Evolutionary conservation across 2,113 vertebrate species (phyloP), one percentile per base, ranked within the genome.

Genomic region (Todiramphus saurophagus): DNA sequence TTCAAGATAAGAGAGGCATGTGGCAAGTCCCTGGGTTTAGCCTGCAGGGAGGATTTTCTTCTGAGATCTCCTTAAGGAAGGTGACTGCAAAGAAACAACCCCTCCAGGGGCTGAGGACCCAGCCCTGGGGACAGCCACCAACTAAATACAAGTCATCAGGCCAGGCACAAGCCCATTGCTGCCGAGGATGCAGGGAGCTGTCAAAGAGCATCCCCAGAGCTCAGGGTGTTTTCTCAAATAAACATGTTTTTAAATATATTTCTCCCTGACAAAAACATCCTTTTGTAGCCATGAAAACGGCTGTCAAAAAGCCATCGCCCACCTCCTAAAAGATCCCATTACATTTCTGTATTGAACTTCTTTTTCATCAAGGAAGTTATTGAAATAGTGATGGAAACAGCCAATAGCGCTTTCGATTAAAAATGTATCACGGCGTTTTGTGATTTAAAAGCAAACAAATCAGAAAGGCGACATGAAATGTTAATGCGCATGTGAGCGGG

Each of bases 381-480:
- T 66, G 94, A 93, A 94, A 82, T 41, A 90, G 92, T 1, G 80
- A 89, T 7, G 83, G 95, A 37, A 91, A 79, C 39, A 87, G 86
- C 94, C 94, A 94, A 95, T 92, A 75, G 95, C 17, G 11, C 74
- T 73, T 69, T 25, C 69, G 41, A 97, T 94, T 87, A 95, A 96
- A 95, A 96, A 94, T 96, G 94, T 94, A 96, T 93, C 92, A 90
- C 39, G n/a, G 94, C 30, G 1, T 95, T 97, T 96, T 91, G 90
- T 66, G 94, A 62, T 93, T 93, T 94, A 84, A 96, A 97, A 92
- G 94, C 94, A 95, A 96, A 94, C 93, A 92, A 94, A 89, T 89
- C 78, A 41, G 90, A 78, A 81, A 84, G 70, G 81, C 74, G 4
- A 43, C 76, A 92, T 93, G 92, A 93, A 92, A 93, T 83, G 90